A percentile compares a stretch with the other conserved stretches of the same genome.
phyloP scores from a whole-genome alignment of 2,113 vertebrate species.

The Rhizomys pruinosus region DNA sequence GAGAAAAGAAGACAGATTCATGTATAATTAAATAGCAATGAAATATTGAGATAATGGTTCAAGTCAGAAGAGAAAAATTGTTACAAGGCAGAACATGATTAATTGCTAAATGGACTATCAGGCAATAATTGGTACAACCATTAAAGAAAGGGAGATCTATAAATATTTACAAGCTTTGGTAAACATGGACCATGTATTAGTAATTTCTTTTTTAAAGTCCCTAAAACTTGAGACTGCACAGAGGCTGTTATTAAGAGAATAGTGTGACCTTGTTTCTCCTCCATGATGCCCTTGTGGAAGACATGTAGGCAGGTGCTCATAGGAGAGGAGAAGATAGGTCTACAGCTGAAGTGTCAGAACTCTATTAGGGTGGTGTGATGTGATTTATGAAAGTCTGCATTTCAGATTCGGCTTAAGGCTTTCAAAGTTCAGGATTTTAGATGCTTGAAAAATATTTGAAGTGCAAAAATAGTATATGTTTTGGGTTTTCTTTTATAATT shows the following conservation, averaged over 20 bases:
- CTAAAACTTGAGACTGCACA: not conserved
- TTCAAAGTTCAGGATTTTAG: constrained; percentile 4
- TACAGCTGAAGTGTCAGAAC: not conserved
- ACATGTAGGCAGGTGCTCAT: not conserved
- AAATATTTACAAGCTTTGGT: constrained; percentile 49
- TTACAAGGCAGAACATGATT: constrained; percentile 14
- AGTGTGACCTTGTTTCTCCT: not conserved
- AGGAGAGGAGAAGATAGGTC: not conserved
- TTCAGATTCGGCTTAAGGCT: not conserved
- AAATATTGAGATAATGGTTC: constrained; percentile 46
- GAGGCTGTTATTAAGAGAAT: constrained; percentile 17
- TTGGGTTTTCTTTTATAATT: constrained; percentile 17
- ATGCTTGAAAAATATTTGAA: not conserved
- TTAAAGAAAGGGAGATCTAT: not conserved
- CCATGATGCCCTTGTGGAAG: not conserved
- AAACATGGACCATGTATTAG: not conserved
- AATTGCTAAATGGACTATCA: constrained; percentile 24
- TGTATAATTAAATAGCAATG: constrained; percentile 59
- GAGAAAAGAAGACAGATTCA: constrained; percentile 27
- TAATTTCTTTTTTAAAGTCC: constrained; percentile 37
- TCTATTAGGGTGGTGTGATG: not conserved
- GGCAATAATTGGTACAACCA: not conserved
- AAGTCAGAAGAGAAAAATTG: constrained; percentile 41
- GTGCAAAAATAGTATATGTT: not conserved
- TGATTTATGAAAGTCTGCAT: not conserved